These are phyloP conservation scores for Chamaea fasciata DNA, from an alignment of 2,113 vertebrate genomes.

Conservation along the genomic window DNA sequence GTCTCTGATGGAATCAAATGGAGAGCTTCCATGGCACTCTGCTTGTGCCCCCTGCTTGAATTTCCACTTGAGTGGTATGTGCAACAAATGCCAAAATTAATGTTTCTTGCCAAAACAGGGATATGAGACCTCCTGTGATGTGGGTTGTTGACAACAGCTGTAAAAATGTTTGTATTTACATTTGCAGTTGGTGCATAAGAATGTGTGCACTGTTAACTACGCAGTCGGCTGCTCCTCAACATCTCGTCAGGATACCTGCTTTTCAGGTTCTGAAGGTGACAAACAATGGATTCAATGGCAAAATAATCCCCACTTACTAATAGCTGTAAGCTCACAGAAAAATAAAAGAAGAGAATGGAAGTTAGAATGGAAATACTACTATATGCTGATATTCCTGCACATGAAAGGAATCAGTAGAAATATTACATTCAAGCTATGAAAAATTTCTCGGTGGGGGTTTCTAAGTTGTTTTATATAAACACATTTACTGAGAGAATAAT, in stretches of 20 bases:
- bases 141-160: neutral
- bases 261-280: neutral
- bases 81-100: conserved; percentile 7
- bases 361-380: neutral
- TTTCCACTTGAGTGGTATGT: conserved; percentile 16
- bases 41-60: neutral
- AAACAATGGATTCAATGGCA: neutral
- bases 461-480: neutral
- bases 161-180: conserved; percentile 9
- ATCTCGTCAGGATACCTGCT: neutral
- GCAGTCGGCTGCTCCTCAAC: neutral
- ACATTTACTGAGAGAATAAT: neutral
- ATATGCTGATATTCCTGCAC: neutral
- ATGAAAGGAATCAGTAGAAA: neutral
- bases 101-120: neutral
- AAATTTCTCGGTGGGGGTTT: neutral
- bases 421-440: neutral
- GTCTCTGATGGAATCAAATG: neutral
- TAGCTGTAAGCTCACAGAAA: neutral
- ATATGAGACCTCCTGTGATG: neutral
- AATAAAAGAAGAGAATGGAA: neutral
- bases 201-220: neutral
- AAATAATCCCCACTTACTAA: neutral
- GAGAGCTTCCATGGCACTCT: neutral
- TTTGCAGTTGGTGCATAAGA: neutral